Base-by-base conservation (phyloP, 1,140 invertebrate genomes). In the Rhagoletis pomonella region DNA sequence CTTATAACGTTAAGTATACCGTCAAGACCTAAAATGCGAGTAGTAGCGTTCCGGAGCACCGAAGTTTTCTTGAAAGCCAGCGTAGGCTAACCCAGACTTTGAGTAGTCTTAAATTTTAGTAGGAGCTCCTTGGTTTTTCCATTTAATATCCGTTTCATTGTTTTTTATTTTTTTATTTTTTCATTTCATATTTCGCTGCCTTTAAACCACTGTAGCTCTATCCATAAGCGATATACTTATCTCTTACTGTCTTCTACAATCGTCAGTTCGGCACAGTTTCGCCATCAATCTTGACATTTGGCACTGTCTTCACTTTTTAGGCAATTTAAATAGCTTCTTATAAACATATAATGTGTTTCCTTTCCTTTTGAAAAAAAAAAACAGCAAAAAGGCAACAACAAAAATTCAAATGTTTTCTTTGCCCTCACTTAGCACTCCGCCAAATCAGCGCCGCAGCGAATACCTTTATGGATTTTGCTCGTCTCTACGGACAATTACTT, bases 201-300 rank as follows among this genome's bases (percentile, higher is more conserved):
- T 59, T 59, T 59, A 59, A 6, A 47, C 14, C 67, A 73, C 67
- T 73, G 67, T 73, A 44, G 10, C 29, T 29, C 29, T 29, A 29
- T 29, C 29, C 29, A 29, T 29, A 29, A 29, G 29, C 29, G 29
- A 29, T 29, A 1, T 14, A 67, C 42, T 42, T 67, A 39, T 9
- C 39, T 67, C 29, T 42, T 12, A 29, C 5, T 42, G 65, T 39
- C 29, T 67, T 19, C 12, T 44, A 10, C 67, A 73, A 73, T 42
- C 44, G 67, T 29, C 67, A 73, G 67, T 47, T 39, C 67, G 44
- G 17, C 42, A 73, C 39, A 73, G 44, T 73, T 73, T 44, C 67
- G 67, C 12, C 67, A 73, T 73, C 67, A 73, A 73, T 73, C 67
- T 73, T 73, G 67, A 73, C 67, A 73, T 73, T 73, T 73, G 67